Conservation (phyloP, 2,113 vertebrate genomes). For the Grallaria varia region DNA sequence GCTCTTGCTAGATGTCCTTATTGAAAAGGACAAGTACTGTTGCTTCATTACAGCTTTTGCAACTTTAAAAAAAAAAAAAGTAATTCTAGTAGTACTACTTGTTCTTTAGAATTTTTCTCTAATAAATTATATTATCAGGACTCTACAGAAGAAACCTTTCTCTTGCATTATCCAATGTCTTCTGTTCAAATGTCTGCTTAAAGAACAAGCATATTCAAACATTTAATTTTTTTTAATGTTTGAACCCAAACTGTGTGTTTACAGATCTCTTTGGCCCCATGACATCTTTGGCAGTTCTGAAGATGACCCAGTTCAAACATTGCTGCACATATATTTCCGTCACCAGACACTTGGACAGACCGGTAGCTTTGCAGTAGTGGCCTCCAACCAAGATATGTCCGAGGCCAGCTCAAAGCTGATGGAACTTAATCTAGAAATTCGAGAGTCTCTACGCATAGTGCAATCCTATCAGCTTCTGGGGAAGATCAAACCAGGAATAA, state of each 20-base stretch:
- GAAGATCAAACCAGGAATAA: constrained; percentile 63
- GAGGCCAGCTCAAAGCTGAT: constrained; percentile 92
- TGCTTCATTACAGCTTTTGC: neutral
- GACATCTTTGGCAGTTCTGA: constrained; percentile 93
- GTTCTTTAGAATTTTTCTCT: neutral
- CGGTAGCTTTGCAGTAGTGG: constrained; percentile 90
- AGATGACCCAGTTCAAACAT: constrained; percentile 89
- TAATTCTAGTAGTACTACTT: neutral
- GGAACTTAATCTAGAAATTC: constrained; percentile 96
- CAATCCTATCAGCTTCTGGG: constrained; percentile 80
- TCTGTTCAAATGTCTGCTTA: neutral
- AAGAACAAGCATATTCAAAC: neutral
- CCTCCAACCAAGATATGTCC: constrained; percentile 90
- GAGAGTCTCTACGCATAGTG: constrained; percentile 87
- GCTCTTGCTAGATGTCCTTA: neutral
- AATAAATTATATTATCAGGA: neutral
- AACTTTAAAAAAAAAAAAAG: neutral
- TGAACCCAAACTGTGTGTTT: constrained; percentile 16
- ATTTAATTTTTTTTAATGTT: neutral
- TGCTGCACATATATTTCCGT: constrained; percentile 96
- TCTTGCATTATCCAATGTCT: neutral
- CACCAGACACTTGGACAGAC: constrained; percentile 96
- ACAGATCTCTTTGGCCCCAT: constrained; percentile 91
- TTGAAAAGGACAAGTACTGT: neutral
- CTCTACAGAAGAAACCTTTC: neutral